These are phyloP conservation scores for Dioctria linearis DNA, from an alignment of 2,888 invertebrate genomes.

Conservation along the genomic window DNA sequence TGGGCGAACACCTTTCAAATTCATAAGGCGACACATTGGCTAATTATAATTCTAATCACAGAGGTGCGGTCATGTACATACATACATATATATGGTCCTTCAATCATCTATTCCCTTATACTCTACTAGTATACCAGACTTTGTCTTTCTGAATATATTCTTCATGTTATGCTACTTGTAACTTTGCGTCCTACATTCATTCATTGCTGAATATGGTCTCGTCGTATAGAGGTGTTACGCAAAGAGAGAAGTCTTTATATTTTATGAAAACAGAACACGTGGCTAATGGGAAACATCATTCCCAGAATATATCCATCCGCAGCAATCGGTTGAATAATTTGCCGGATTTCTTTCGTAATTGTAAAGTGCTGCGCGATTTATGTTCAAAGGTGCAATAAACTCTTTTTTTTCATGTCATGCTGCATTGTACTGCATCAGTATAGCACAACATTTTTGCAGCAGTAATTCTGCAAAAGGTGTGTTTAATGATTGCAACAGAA, in stretches of 20 bases:
- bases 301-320: conserved; percentile 24
- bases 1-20: background rate
- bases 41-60: conserved; percentile 36
- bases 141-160: too few relatives aligned
- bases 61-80: background rate
- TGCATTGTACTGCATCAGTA: too few relatives aligned
- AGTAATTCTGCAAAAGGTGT: background rate
- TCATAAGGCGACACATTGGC: background rate
- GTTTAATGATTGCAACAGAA: background rate
- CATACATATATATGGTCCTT: too few relatives aligned
- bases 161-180: too few relatives aligned
- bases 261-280: conserved; percentile 14
- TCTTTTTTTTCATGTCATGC: background rate
- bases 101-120: too few relatives aligned
- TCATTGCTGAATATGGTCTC: too few relatives aligned
- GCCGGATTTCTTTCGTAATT: background rate
- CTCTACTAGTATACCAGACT: too few relatives aligned
- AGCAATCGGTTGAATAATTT: background rate
- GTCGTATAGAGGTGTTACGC: too few relatives aligned
- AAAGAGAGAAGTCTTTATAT: too few relatives aligned
- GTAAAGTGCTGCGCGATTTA: conserved; percentile 14
- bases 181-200: too few relatives aligned
- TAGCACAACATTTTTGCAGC: background rate
- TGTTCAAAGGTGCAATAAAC: conserved; percentile 32
- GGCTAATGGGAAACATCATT: conserved; percentile 25